Evolutionary conservation across 1,140 invertebrate species (phyloP).

Genomic region (Drosophila leontia): DNA sequence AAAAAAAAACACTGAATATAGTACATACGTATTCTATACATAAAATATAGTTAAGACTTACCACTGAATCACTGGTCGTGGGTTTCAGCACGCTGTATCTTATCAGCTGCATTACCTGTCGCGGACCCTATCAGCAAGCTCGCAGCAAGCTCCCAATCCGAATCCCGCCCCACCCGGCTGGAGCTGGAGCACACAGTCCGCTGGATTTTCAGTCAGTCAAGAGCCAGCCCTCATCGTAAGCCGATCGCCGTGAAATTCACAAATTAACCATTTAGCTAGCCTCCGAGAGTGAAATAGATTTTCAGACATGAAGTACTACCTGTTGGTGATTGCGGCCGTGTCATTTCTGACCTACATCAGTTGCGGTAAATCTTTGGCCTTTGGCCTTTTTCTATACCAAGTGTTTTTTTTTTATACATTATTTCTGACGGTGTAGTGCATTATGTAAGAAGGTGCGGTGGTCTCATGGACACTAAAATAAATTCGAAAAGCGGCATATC

Average conservation of each 20-base stretch:
- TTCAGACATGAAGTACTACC: constrained; percentile 57
- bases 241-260: constrained; percentile 11
- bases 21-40: no score
- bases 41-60: neutral
- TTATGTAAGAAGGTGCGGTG: constrained; percentile 42
- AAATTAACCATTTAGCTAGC: neutral
- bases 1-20: no score
- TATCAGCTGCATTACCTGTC: constrained; percentile 8
- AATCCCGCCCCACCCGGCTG: neutral
- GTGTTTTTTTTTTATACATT: constrained; percentile 7
- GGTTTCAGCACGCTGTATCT: neutral
- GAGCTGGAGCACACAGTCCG: neutral
- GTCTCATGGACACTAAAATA: constrained; percentile 21
- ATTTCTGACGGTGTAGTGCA: constrained; percentile 7
- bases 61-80: constrained; percentile 9
- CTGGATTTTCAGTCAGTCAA: constrained; percentile 9
- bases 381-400: neutral
- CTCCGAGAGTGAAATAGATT: neutral
- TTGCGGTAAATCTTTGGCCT: constrained; percentile 52
- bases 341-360: constrained; percentile 65
- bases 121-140: constrained; percentile 8
- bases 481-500: constrained; percentile 15
- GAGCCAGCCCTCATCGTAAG: constrained; percentile 12
- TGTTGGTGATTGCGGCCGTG: constrained; percentile 53
- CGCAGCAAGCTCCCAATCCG: neutral